phyloP scores from a whole-genome alignment of 1,140 invertebrate species.

The Aphaenogaster rudis region DNA sequence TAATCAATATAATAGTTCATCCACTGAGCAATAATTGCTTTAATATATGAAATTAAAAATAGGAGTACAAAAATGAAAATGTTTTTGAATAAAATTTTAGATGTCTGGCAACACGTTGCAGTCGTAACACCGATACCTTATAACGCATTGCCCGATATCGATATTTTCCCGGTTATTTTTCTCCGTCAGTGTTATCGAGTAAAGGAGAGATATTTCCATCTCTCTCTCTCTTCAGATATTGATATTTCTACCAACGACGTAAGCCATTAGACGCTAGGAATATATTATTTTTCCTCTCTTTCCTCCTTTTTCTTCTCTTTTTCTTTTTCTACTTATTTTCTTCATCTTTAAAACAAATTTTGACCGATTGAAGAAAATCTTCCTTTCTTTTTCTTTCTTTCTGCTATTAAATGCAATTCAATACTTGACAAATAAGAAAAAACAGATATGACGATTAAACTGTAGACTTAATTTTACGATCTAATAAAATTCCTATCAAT shows the following conservation, averaged over 20 bases:
- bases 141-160: conserved; percentile 14
- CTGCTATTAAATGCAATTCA: neutral
- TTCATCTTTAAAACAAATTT: neutral
- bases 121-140: conserved; percentile 9
- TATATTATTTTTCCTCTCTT: neutral
- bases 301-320: neutral
- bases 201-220: neutral
- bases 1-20: neutral
- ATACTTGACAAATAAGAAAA: neutral
- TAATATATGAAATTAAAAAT: neutral
- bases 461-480: conserved; percentile 4
- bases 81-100: conserved; percentile 1
- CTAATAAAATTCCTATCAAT: neutral
- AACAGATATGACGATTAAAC: neutral
- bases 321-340: neutral
- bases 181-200: conserved; percentile 2
- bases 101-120: neutral
- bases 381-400: neutral
- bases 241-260: conserved; percentile 34
- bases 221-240: conserved; percentile 1
- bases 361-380: neutral
- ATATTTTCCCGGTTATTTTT: conserved; percentile 13
- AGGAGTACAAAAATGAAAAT: neutral
- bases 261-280: conserved; percentile 36
- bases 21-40: neutral